A percentile compares a stretch with the other conserved stretches of the same genome.
Evolutionary conservation across 1,140 invertebrate genomes (phyloP).

Genomic region (Drosophila willistoni): DNA sequence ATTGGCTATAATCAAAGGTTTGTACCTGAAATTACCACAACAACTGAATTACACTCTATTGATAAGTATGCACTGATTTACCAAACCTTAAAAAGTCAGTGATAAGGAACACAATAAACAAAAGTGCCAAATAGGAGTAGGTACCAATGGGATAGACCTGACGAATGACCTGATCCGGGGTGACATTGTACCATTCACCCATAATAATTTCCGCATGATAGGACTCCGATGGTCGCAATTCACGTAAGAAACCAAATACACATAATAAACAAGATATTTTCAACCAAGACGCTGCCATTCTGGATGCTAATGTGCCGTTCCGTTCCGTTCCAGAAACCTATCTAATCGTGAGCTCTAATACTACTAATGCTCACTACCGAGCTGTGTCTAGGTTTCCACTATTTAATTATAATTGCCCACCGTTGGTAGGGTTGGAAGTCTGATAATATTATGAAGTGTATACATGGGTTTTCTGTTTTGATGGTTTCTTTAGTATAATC

Average conservation of each 20-base stretch:
- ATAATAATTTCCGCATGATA: slow-evolving; percentile 90
- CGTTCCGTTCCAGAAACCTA: slow-evolving; percentile 24
- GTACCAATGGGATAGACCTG: slow-evolving; percentile 91
- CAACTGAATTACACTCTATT: background rate
- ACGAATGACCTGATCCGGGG: slow-evolving; percentile 82
- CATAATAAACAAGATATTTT: slow-evolving; percentile 88
- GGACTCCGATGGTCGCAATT: slow-evolving; percentile 90
- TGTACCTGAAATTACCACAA: slow-evolving; percentile 86
- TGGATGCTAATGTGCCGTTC: slow-evolving; percentile 28
- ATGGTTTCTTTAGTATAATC: slow-evolving; percentile 31
- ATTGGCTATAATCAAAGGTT: slow-evolving; percentile 92
- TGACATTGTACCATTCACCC: slow-evolving; percentile 88
- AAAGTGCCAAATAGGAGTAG: slow-evolving; percentile 88
- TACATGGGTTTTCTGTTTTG: slow-evolving; percentile 15
- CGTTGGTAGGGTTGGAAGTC: slow-evolving; percentile 36
- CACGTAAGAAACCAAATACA: slow-evolving; percentile 91
- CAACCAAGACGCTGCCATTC: slow-evolving; percentile 84
- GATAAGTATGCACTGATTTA: background rate
- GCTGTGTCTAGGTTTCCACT: slow-evolving; percentile 81
- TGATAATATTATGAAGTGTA: slow-evolving; percentile 7
- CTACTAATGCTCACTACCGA: background rate
- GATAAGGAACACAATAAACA: slow-evolving; percentile 90
- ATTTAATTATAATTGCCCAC: slow-evolving; percentile 64
- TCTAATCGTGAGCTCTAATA: slow-evolving; percentile 50
- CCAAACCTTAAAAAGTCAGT: slow-evolving; percentile 88